Percentiles rank a stretch among this genome's conserved stretches.
Evolutionary conservation across 2,113 vertebrate genomes (phyloP).

Genomic region (Megaceryle torquata): DNA sequence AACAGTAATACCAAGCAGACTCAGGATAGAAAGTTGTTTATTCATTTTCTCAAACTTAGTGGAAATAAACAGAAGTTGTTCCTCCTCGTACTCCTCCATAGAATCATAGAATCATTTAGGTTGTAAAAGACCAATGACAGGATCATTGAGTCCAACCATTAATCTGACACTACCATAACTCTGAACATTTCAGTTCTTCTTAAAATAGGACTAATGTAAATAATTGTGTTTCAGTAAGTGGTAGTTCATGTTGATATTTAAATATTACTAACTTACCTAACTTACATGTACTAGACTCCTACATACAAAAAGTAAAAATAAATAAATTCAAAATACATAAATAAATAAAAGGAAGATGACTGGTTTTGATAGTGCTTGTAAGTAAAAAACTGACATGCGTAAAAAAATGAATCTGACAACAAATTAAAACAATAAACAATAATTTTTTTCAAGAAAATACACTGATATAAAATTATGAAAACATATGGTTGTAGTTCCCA

Average conservation of each 20-base stretch:
- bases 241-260: not conserved
- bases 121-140: not conserved
- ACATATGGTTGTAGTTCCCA: not conserved
- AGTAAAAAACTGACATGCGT: not conserved
- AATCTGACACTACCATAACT: not conserved
- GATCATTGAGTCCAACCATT: not conserved
- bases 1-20: not conserved
- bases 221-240: not conserved
- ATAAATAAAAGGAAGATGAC: not conserved
- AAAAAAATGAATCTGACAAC: not conserved
- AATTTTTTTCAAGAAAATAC: slow-evolving; percentile 4
- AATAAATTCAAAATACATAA: not conserved
- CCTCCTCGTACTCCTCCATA: not conserved
- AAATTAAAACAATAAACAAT: not conserved
- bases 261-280: not conserved
- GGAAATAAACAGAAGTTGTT: not conserved
- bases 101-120: not conserved
- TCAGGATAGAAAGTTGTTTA: not conserved
- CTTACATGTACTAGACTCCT: not conserved
- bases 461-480: not conserved
- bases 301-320: not conserved
- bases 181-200: not conserved
- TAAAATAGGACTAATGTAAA: not conserved
- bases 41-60: not conserved
- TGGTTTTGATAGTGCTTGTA: not conserved